Conservation (phyloP, 2,888 invertebrate species). For the Erebia aethiops region DNA sequence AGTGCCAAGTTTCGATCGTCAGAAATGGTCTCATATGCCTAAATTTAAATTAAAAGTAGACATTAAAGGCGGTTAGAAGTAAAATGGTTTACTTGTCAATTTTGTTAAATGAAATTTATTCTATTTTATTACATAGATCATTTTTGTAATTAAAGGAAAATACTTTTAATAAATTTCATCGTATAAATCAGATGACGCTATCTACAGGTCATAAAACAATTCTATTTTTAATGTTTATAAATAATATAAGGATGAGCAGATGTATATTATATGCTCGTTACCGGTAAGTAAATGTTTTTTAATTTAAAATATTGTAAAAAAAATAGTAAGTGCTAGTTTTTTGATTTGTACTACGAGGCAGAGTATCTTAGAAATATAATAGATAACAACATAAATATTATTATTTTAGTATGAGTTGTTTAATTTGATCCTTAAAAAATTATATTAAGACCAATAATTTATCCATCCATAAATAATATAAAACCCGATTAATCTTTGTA, state of each 20-base stretch:
- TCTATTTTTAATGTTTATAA: constrained; percentile 9
- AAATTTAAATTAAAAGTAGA: constrained; percentile 6
- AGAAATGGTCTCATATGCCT: constrained; percentile 32
- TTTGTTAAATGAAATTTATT: background rate
- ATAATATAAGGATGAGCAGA: constrained; percentile 18
- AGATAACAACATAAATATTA: background rate
- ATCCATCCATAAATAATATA: constrained; percentile 11
- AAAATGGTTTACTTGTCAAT: constrained; percentile 21
- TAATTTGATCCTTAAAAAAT: background rate
- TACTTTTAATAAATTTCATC: background rate
- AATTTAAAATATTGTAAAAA: constrained; percentile 24
- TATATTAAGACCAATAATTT: background rate
- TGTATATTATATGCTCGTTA: constrained; percentile 20
- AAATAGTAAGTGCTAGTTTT: constrained; percentile 28
- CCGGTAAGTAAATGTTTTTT: constrained; percentile 21
- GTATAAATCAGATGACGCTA: background rate
- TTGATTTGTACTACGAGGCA: constrained; percentile 17
- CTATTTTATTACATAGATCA: background rate
- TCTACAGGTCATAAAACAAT: constrained; percentile 1
- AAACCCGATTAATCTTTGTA: background rate
- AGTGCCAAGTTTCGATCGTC: constrained; percentile 62
- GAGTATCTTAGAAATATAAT: constrained; percentile 2
- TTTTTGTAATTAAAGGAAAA: background rate
- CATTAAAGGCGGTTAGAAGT: background rate
- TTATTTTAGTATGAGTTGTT: background rate